These are phyloP conservation scores for Ophion slaviceki DNA, from an alignment of 2,888 invertebrate genomes.

Conservation along the genomic window DNA sequence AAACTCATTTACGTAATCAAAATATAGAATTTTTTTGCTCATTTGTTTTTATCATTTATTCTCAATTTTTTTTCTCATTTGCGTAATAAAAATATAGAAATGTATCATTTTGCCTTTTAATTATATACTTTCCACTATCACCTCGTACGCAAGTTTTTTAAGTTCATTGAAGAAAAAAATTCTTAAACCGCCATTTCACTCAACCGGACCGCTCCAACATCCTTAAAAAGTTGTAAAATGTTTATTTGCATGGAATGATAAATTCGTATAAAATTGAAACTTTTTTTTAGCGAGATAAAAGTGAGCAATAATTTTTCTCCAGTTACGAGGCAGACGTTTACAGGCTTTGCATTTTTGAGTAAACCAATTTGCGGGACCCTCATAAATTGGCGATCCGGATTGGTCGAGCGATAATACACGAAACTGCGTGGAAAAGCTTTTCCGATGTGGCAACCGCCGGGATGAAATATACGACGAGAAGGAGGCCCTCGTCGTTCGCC, in stretches of 20 bases:
- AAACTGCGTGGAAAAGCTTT: conserved; percentile 52
- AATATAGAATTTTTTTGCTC: too few species aligned
- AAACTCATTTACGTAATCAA: too few species aligned
- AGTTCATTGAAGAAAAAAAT: too few species aligned
- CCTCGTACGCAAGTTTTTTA: too few species aligned
- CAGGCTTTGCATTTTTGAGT: neutral
- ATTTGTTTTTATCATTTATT: too few species aligned
- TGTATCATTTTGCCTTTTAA: too few species aligned
- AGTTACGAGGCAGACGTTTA: neutral
- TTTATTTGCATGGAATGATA: neutral
- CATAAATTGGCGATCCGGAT: neutral
- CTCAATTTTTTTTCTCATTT: too few species aligned
- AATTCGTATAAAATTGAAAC: neutral
- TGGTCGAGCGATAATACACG: neutral
- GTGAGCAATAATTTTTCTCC: neutral
- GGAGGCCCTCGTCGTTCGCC: conserved; percentile 46
- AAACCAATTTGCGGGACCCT: neutral
- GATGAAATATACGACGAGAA: conserved; percentile 44
- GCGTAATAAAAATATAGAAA: too few species aligned
- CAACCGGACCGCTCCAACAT: too few species aligned
- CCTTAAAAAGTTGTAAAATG: neutral
- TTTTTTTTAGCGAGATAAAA: neutral
- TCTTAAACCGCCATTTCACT: too few species aligned
- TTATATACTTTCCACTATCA: too few species aligned
- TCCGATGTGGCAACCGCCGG: conserved; percentile 10